Evolutionary conservation across 1,140 invertebrate species (phyloP), one percentile per base, ranked within the genome.

Genomic region (Melipona quadrifasciata): DNA sequence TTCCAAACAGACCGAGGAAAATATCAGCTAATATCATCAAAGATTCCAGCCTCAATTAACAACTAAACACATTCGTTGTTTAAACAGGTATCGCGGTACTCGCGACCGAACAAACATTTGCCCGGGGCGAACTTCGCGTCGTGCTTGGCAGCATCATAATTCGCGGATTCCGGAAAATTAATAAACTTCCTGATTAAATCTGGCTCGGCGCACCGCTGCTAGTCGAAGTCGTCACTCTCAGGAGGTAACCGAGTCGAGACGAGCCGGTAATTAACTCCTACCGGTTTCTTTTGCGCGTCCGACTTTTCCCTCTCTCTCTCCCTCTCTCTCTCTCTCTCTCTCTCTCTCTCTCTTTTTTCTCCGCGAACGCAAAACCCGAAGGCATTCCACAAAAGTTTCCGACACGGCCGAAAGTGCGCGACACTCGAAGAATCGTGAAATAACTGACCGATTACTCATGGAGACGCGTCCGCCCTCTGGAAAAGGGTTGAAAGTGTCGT

Each of bases 111-210:
- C 55, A 77, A 77, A 82, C 74, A 82, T 77, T 68, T 57, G 24
- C 74, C 12, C n/a, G 31, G 21, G n/a, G 12, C 21, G 27, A 70
- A 70, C 24, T 58, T 77, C 64, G n/a, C 27, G 47, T 74, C 53
- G 24, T 58, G n/a, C 19, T 21, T 19, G 47, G 17, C 21, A 27
- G 19, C 74, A 47, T 47, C 75, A 53, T 58, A 53, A 79, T 79
- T 77, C 39, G 39, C 8, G 65, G 27, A 83, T 71, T 57, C 55
- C 51, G 27, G 19, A 55, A 83, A 78, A 79, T 70, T 78, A 79
- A 83, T 83, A 53, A 83, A 83, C 82, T 78, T 83, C n/a, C 75
- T 70, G 82, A 70, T 83, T 78, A 78, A 83, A 61, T 71, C 55
- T 61, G 39, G 39, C 65, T 53, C 58, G 57, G 11, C 24, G 21